phyloP scores from a whole-genome alignment of 2,888 invertebrate genomes.

The Drosophila algonquin region DNA sequence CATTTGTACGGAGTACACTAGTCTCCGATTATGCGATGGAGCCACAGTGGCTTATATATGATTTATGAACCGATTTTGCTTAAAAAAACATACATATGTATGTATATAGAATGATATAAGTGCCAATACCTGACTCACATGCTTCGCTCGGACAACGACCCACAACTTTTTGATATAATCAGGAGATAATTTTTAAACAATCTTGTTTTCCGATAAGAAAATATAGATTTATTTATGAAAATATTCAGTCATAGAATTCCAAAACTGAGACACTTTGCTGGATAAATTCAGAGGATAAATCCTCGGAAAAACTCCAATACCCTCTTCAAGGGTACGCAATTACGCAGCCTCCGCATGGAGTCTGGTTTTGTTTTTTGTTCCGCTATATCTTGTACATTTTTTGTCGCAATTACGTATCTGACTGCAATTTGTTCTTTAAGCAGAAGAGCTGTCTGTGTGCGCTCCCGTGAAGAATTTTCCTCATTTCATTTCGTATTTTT shows the following conservation, averaged over 20 bases:
- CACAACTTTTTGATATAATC: too few relatives aligned
- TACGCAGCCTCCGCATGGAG: constrained; percentile 10
- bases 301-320: not conserved
- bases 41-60: too few relatives aligned
- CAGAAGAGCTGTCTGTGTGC: not conserved
- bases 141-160: too few relatives aligned
- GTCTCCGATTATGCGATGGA: too few relatives aligned
- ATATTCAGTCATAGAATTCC: not conserved
- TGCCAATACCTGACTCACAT: too few relatives aligned
- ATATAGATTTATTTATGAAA: not conserved
- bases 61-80: too few relatives aligned
- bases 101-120: too few relatives aligned
- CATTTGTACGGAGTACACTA: too few relatives aligned
- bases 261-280: not conserved
- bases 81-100: too few relatives aligned
- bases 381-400: constrained; percentile 9
- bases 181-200: too few relatives aligned
- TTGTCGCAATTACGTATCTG: constrained; percentile 27
- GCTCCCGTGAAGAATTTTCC: not conserved
- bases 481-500: not conserved
- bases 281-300: not conserved
- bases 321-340: not conserved
- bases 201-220: too few relatives aligned
- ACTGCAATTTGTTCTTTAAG: constrained; percentile 4
- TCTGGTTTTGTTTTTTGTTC: not conserved